Percentiles rank a stretch among this genome's conserved stretches.
Evolutionary conservation across 1,140 invertebrate species (phyloP).

Genomic region (Goniozus legneri): DNA sequence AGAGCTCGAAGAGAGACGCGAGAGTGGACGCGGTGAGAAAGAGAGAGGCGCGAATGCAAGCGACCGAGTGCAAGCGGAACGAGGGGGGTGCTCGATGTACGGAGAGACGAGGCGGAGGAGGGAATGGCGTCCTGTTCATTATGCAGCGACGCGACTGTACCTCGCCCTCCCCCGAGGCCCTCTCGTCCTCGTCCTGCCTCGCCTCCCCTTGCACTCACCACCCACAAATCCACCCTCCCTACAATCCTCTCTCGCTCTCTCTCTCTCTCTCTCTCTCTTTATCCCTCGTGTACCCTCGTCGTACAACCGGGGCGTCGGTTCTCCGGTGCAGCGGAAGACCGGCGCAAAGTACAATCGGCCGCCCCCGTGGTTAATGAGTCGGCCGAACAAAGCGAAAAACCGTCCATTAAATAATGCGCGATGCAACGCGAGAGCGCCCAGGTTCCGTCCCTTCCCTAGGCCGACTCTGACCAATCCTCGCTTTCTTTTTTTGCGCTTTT

Average conservation of each 20-base stretch:
- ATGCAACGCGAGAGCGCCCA: constrained; percentile 33
- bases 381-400: constrained; percentile 48
- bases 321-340: constrained; percentile 31
- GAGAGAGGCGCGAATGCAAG: constrained; percentile 14
- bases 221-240: not conserved
- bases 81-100: constrained; percentile 17
- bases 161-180: no score
- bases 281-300: constrained; percentile 3
- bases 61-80: constrained; percentile 16
- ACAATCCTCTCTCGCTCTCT: no score
- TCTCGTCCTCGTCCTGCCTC: constrained; percentile 12
- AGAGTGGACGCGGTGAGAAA: no score
- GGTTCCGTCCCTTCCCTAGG: no score
- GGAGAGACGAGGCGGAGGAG: constrained; percentile 17
- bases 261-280: constrained; percentile 4
- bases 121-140: constrained; percentile 42
- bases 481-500: not conserved
- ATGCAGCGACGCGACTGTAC: constrained; percentile 41
- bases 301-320: constrained; percentile 28
- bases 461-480: not conserved
- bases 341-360: constrained; percentile 44
- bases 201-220: constrained; percentile 7
- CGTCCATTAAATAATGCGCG: constrained; percentile 49
- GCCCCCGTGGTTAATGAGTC: constrained; percentile 45
- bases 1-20: no score